Evolutionary conservation across 2,113 vertebrate genomes (phyloP).

Genomic region (Bettongia penicillata): DNA sequence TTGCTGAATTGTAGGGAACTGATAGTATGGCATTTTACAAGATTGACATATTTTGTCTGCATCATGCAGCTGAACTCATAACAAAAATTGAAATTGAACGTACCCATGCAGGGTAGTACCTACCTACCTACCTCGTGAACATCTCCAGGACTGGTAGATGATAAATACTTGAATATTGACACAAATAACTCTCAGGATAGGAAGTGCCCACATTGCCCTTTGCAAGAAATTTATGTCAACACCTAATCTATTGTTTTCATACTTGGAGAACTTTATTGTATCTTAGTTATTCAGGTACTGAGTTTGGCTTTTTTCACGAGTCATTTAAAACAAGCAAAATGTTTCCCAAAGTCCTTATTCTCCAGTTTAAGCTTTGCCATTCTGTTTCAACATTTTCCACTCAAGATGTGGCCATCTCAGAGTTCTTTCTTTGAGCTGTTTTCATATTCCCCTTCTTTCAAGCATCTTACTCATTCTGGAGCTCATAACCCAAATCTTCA

Average conservation of each 20-base stretch:
- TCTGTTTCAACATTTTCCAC: neutral
- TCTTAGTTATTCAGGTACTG: constrained; percentile 28
- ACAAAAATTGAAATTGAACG: constrained; percentile 59
- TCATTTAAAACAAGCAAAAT: constrained; percentile 25
- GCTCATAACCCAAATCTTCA: neutral
- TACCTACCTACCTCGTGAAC: constrained; percentile 44
- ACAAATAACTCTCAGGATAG: constrained; percentile 32
- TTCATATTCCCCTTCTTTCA: neutral
- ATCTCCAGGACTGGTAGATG: constrained; percentile 46
- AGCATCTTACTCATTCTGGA: neutral
- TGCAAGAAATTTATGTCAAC: constrained; percentile 24
- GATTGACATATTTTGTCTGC: constrained; percentile 68
- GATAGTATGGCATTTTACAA: constrained; percentile 79
- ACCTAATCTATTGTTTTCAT: neutral
- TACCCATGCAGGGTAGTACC: constrained; percentile 5
- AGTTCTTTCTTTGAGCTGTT: constrained; percentile 14
- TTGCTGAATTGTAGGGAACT: constrained; percentile 72
- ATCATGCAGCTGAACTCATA: constrained; percentile 65
- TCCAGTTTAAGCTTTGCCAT: neutral
- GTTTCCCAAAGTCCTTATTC: neutral
- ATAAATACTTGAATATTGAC: constrained; percentile 41
- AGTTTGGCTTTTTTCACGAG: constrained; percentile 47
- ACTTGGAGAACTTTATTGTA: neutral
- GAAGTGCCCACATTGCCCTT: constrained; percentile 32
- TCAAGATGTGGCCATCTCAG: neutral